Base-by-base conservation (phyloP, 2,888 invertebrate genomes). In the Diarsia mendica region DNA sequence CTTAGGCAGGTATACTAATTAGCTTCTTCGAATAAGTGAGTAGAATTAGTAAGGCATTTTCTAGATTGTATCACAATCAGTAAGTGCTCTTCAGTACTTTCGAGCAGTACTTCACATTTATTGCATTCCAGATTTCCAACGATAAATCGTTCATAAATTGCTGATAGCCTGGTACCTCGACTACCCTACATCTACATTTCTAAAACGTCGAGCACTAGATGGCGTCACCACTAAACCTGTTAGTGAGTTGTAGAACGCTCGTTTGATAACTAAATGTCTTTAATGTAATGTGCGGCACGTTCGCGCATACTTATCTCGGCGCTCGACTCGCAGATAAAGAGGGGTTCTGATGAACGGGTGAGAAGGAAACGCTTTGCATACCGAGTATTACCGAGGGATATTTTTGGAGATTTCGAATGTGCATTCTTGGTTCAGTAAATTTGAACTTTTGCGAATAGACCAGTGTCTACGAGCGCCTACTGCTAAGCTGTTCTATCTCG, bases 251-350 rank as follows among this genome's bases (percentile, higher is more conserved):
- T 84, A 80, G 82, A 65, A 77, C 67, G 67, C 85, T 84, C 77
- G 77, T 82, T 85, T 66, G n/a, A 71, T 44, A 72, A 61, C 55
- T 63, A 82, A 85, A 76, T 68, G 77, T 76, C 75, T 79, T 77
- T 76, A 85, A 84, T 73, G 79, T 82, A 82, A 85, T 84, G 85
- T 82, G 67, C 83, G 74, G 74, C 79, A 76, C 82, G 77, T 79
- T 72, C 67, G 69, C 55, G 77, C 64, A 73, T 75, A 79, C 84
- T 85, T 85, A 82, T 84, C 84, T 85, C 61, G 33, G 44, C 66
- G 66, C 72, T 82, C 76, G 58, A 51, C 66, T 68, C 9, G 33
- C 18, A 23, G 51, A 39, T 77, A 83, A 85, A 65, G 85, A n/a
- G 18, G 48, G 11, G 73, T 73, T 75, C 81, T 72, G 64, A 58